Base-by-base conservation (phyloP, 1,140 invertebrate genomes). In the Heliconius eleuchia region DNA sequence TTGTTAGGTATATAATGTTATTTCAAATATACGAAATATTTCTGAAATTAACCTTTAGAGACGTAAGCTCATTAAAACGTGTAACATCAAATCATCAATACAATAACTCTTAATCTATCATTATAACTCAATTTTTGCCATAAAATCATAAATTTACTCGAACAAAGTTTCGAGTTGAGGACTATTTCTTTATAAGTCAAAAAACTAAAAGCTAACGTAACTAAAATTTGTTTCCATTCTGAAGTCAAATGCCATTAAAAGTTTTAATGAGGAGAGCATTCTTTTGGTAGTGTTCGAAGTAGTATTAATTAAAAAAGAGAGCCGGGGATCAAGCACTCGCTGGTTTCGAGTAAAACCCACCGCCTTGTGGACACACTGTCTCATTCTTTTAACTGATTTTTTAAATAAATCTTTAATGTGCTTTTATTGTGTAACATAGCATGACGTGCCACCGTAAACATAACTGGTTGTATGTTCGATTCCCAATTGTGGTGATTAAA, bases 201-300 rank as follows among this genome's bases (percentile, higher is more conserved):
- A 85, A 60, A 87, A 87, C 81, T 87, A 88, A 88, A 86, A 89
- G 80, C 83, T 83, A 81, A 86, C 85, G 84, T 86, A 83, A 84
- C 85, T 87, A 85, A 85, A 88, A 88, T 90, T 91, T 91, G 89
- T 90, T 88, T 86, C 87, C 83, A 86, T 86, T 84, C 86, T 85
- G 80, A 87, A 91, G 86, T 90, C 89, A 91, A 92, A 94, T 87
- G 90, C 90, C 90, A 92, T 94, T 94, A 92, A 92, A 94, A 94
- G 79, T 94, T 94, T 94, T 94, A 94, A 94, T 92, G 91, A 92
- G 89, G 92, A 87, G 84, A 89, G 92, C 89, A 94, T 94, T 92
- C 91, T 94, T 93, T 91, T 84, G 86, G 76, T 84, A 86, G 85
- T 88, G 89, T 89, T 92, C 91, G 88, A 92, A 92, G 88, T 92